phyloP scores from a whole-genome alignment of 2,888 invertebrate species.

The Caenorhabditis sp. region DNA sequence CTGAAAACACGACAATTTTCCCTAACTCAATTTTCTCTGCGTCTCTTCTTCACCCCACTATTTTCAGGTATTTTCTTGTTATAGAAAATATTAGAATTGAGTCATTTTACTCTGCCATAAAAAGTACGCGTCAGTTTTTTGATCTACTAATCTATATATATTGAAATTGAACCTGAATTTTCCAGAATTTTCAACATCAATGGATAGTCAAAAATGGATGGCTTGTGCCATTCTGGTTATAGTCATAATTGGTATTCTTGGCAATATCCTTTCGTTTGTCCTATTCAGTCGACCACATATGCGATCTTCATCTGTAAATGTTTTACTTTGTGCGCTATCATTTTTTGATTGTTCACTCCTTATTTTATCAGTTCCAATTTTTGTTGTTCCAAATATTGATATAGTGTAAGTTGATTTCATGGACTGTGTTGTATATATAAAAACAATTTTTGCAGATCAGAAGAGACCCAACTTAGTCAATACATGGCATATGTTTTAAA shows the following conservation, averaged over 20 bases:
- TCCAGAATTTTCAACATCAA: slow-evolving; percentile 5
- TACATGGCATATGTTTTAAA: slow-evolving; percentile 62
- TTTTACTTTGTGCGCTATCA: slow-evolving; percentile 63
- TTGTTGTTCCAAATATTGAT: slow-evolving; percentile 63
- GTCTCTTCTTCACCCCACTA: too few relatives aligned
- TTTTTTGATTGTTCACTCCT: slow-evolving; percentile 65
- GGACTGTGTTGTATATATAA: not conserved
- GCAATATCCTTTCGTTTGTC: slow-evolving; percentile 59
- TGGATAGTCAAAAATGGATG: slow-evolving; percentile 60
- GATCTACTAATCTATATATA: too few relatives aligned
- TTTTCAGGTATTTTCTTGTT: too few relatives aligned
- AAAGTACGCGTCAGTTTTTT: too few relatives aligned
- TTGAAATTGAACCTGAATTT: too few relatives aligned
- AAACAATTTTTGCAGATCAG: slow-evolving; percentile 14
- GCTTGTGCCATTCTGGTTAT: slow-evolving; percentile 59
- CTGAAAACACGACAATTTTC: too few relatives aligned
- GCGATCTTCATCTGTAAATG: slow-evolving; percentile 61
- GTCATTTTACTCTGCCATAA: too few relatives aligned
- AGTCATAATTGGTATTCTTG: slow-evolving; percentile 58
- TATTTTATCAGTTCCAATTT: slow-evolving; percentile 64
- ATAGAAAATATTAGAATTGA: too few relatives aligned
- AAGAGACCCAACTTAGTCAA: slow-evolving; percentile 33
- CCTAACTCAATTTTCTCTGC: too few relatives aligned
- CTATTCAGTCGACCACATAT: slow-evolving; percentile 62
- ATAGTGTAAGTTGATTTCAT: slow-evolving; percentile 55